phyloP scores from a whole-genome alignment of 2,113 vertebrate genomes.

The Stercorarius parasiticus region DNA sequence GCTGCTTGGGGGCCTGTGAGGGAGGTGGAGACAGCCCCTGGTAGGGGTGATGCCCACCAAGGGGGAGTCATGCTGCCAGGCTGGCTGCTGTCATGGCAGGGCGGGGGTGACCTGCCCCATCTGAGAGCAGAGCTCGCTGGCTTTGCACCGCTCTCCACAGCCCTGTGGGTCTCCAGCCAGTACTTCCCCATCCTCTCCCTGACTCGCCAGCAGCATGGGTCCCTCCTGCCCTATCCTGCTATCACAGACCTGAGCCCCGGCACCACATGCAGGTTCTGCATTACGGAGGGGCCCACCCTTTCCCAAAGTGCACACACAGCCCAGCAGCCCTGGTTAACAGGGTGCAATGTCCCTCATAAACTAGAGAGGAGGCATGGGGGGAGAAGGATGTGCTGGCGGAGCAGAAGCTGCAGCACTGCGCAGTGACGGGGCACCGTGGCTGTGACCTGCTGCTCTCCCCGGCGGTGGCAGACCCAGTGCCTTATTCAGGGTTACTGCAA shows the following conservation, averaged over 20 bases:
- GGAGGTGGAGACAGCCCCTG: background rate
- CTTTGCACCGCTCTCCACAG: background rate
- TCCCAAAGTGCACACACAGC: background rate
- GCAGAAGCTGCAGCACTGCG: background rate
- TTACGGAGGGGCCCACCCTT: background rate
- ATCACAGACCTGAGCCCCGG: background rate
- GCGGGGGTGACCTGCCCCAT: background rate
- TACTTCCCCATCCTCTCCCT: background rate
- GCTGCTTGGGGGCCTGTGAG: background rate
- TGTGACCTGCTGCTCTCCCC: background rate
- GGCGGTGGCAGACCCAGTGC: accelerated
- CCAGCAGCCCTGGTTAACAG: background rate
- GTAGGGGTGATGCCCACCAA: background rate
- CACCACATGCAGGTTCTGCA: background rate
- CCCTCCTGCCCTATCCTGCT: background rate
- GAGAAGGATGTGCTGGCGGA: background rate
- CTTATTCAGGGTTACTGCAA: background rate
- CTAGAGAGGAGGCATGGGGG: background rate
- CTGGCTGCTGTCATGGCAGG: background rate
- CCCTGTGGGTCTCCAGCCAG: background rate
- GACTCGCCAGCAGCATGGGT: accelerated
- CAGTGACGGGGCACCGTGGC: background rate
- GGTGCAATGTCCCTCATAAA: background rate
- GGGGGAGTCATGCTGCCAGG: background rate
- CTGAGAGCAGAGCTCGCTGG: background rate